These are phyloP conservation scores for Nothura maculosa DNA, from an alignment of 2,797 vertebrate species.

Conservation along the genomic window DNA sequence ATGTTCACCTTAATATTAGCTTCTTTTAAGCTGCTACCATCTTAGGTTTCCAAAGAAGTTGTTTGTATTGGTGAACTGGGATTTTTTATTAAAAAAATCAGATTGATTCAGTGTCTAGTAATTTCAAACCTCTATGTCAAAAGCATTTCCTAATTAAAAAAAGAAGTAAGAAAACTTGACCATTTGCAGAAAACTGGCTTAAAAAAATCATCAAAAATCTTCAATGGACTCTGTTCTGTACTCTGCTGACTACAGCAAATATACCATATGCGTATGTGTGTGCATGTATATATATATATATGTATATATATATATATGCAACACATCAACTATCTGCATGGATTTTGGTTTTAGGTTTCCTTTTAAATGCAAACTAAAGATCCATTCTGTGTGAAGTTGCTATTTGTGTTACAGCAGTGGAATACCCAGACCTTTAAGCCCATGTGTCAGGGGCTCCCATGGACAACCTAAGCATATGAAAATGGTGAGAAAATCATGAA, in stretches of 20 bases:
- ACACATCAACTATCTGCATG: neutral
- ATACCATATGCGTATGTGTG: accelerated
- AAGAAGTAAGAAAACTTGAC: neutral
- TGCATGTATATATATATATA: too few species aligned
- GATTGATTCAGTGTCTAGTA: neutral
- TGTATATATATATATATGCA: too few species aligned
- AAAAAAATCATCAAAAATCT: neutral
- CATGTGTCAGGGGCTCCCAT: neutral
- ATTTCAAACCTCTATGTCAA: neutral
- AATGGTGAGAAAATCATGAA: neutral
- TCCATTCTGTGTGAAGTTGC: accelerated
- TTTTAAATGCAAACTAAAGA: neutral
- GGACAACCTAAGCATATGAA: too few species aligned
- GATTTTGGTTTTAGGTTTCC: neutral
- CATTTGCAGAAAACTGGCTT: neutral
- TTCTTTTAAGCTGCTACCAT: neutral
- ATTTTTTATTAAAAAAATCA: neutral
- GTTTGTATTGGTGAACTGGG: neutral
- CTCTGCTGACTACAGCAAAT: neutral
- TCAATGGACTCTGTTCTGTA: neutral
- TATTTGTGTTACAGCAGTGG: neutral
- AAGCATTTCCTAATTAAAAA: neutral
- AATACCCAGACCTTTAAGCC: neutral
- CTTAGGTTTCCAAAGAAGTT: neutral
- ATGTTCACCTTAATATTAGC: neutral